phyloP scores from a whole-genome alignment of 2,797 vertebrate species.

The Chiloscyllium punctatum region DNA sequence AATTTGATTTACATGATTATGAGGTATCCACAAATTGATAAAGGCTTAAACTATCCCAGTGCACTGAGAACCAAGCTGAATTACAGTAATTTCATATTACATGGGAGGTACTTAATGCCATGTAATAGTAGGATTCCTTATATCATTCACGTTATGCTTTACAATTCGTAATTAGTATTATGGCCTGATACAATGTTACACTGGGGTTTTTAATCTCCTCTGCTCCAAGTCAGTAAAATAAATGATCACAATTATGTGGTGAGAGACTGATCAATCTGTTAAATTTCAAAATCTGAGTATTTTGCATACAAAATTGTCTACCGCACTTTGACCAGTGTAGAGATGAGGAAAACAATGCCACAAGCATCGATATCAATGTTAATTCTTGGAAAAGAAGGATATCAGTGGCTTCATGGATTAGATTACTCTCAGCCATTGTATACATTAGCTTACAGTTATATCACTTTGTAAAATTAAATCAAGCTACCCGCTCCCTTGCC shows the following conservation, averaged over 20 bases:
- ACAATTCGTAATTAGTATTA: slow-evolving; percentile 15
- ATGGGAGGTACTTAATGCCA: neutral
- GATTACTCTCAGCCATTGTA: neutral
- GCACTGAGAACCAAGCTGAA: neutral
- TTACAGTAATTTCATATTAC: slow-evolving; percentile 3
- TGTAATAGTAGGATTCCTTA: neutral
- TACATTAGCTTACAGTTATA: neutral
- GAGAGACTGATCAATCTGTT: neutral
- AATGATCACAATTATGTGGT: neutral
- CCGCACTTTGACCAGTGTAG: neutral
- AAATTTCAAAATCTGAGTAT: neutral
- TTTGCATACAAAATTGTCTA: neutral
- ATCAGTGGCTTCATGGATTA: neutral
- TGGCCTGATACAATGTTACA: neutral
- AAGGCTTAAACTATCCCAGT: neutral
- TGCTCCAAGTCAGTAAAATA: neutral
- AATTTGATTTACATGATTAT: neutral
- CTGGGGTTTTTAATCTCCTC: neutral
- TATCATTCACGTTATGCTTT: slow-evolving; percentile 8
- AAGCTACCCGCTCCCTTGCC: neutral
- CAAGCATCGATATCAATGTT: too few species aligned
- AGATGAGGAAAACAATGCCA: neutral
- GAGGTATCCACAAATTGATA: neutral
- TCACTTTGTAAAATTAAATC: slow-evolving; percentile 27
- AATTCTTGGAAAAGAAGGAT: neutral